Conservation (phyloP, 2,797 vertebrate genomes). For the Myioborus miniatus region DNA sequence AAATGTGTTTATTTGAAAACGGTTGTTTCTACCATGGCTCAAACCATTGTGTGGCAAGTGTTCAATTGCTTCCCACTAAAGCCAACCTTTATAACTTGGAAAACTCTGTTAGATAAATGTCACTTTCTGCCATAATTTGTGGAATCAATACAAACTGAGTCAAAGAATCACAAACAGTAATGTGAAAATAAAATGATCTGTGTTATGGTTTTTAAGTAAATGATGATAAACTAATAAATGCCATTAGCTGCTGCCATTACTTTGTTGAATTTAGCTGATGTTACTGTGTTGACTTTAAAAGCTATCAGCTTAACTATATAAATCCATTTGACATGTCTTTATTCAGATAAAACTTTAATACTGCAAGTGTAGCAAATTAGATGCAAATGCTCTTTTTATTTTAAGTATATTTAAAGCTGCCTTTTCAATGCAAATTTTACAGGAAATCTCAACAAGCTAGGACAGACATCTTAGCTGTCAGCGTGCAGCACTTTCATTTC, state of each 20-base stretch:
- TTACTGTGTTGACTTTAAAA: constrained; percentile 81
- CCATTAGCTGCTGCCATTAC: constrained; percentile 81
- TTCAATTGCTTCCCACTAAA: constrained; percentile 57
- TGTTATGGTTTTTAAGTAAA: constrained; percentile 85
- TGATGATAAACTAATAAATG: constrained; percentile 74
- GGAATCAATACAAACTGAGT: constrained; percentile 54
- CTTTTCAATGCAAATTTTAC: constrained; percentile 87
- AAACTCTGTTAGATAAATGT: constrained; percentile 55
- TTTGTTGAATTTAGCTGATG: constrained; percentile 76
- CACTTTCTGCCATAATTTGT: constrained; percentile 56
- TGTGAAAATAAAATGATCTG: constrained; percentile 82
- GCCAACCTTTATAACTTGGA: constrained; percentile 41
- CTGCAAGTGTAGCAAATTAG: constrained; percentile 94
- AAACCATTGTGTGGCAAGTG: constrained; percentile 54
- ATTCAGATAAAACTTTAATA: constrained; percentile 97
- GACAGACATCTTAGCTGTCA: constrained; percentile 81
- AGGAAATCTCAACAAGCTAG: constrained; percentile 86
- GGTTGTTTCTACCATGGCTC: constrained; percentile 47
- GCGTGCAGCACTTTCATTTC: constrained; percentile 77
- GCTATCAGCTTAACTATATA: constrained; percentile 91
- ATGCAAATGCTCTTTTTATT: constrained; percentile 99
- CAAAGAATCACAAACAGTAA: constrained; percentile 68
- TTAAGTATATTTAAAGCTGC: constrained; percentile 91
- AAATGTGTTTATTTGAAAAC: constrained; percentile 62
- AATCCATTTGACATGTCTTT: constrained; percentile 99